Evolutionary conservation across 1,140 invertebrate species (phyloP).

Genomic region (Drosophila kikkawai): DNA sequence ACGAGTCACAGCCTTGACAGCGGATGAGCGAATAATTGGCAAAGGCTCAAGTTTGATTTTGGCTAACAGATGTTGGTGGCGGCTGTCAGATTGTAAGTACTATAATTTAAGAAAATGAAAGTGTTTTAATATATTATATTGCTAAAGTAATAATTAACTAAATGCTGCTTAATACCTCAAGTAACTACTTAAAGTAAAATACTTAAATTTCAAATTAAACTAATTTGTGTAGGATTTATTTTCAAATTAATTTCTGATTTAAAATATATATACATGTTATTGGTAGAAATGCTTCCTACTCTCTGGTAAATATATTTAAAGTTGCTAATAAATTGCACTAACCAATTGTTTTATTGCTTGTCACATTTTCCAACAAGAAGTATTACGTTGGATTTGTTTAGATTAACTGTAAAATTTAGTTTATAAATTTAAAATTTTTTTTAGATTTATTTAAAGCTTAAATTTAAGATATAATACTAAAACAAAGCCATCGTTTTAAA

Average conservation of each 20-base stretch:
- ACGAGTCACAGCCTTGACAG: constrained; percentile 59
- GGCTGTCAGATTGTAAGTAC: constrained; percentile 1
- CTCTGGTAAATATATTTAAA: not conserved
- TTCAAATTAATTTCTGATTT: not conserved
- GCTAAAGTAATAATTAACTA: no score
- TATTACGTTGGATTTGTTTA: not conserved
- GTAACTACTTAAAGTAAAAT: no score
- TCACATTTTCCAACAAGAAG: not conserved
- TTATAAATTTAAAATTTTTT: no score
- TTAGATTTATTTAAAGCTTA: no score
- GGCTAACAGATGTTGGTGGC: not conserved
- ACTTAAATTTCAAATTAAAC: no score
- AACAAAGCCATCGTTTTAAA: not conserved
- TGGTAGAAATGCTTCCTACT: not conserved
- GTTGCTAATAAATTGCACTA: no score
- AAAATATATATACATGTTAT: not conserved
- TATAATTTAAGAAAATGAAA: constrained; percentile 8
- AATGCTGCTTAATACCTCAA: no score
- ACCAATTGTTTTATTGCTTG: no score
- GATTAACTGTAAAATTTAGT: not conserved
- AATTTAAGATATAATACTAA: not conserved
- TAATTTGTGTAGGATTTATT: no score
- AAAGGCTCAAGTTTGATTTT: constrained; percentile 49
- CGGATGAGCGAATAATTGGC: constrained; percentile 68
- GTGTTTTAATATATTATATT: not conserved